Conservation (phyloP, 35 echinoderm and acorn worm genomes). For the Anneissia japonica region DNA sequence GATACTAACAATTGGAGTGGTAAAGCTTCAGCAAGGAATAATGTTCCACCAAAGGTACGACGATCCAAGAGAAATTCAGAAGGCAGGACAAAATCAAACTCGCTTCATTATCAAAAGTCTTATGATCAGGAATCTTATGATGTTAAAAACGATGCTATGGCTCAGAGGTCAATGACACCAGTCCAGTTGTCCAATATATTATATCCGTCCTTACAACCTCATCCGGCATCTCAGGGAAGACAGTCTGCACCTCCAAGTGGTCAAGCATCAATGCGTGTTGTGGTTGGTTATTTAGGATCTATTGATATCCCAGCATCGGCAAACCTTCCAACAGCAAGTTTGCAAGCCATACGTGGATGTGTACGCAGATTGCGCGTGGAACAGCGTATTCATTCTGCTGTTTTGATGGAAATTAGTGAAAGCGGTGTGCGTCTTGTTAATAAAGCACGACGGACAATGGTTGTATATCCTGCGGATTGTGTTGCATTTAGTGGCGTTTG, state of each 20-base stretch:
- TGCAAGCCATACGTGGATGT: slow-evolving; percentile 94
- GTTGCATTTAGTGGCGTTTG: slow-evolving; percentile 90
- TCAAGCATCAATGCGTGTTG: slow-evolving; percentile 30
- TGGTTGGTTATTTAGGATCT: slow-evolving; percentile 94
- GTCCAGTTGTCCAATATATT: slow-evolving; percentile 80
- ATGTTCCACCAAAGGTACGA: slow-evolving; percentile 11
- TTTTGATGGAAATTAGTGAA: slow-evolving; percentile 81
- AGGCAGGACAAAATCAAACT: slow-evolving; percentile 47
- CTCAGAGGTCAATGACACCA: slow-evolving; percentile 57
- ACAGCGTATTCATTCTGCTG: slow-evolving; percentile 83
- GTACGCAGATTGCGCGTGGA: slow-evolving; percentile 83
- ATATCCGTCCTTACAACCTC: slow-evolving; percentile 45
- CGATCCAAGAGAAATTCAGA: slow-evolving; percentile 44
- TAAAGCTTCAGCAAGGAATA: slow-evolving; percentile 34
- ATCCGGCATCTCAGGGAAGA: background rate
- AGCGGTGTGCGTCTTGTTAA: slow-evolving; percentile 70
- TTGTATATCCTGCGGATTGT: slow-evolving; percentile 76
- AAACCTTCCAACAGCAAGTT: slow-evolving; percentile 89
- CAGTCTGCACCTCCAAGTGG: background rate
- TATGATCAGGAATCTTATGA: too few relatives aligned
- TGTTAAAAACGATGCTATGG: slow-evolving; percentile 19
- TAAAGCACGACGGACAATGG: slow-evolving; percentile 54
- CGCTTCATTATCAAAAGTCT: slow-evolving; percentile 46
- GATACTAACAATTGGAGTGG: slow-evolving; percentile 68
- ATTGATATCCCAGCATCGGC: slow-evolving; percentile 95